Conservation (phyloP, 1,140 invertebrate genomes). For the Conus ventricosus region DNA sequence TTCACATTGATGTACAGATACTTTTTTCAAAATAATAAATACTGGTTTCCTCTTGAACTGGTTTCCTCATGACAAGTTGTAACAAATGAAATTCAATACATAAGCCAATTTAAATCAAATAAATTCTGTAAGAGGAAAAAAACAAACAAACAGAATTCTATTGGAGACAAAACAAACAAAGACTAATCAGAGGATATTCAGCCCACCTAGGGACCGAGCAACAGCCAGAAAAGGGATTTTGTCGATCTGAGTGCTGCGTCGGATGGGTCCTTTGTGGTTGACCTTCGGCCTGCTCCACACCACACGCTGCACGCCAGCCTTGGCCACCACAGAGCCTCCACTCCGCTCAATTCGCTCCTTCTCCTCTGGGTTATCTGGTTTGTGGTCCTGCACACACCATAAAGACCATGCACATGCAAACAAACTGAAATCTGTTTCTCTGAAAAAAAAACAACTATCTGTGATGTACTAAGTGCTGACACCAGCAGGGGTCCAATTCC, state of each 20-base stretch:
- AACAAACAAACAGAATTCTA: too few species aligned
- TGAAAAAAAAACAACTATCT: too few species aligned
- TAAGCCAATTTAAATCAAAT: too few species aligned
- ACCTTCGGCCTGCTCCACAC: slow-evolving; percentile 95
- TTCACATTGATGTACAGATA: too few species aligned
- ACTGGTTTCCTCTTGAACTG: too few species aligned
- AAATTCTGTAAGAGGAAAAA: too few species aligned
- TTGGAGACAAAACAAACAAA: background rate
- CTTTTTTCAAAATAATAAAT: too few species aligned
- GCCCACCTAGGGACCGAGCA: slow-evolving; percentile 88
- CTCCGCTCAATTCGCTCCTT: slow-evolving; percentile 86
- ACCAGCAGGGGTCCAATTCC: too few species aligned
- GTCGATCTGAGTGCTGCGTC: slow-evolving; percentile 81
- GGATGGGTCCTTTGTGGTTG: slow-evolving; percentile 77
- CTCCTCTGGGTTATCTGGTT: slow-evolving; percentile 93
- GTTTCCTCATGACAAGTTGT: too few species aligned
- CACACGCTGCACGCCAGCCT: slow-evolving; percentile 94
- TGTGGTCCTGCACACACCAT: slow-evolving; percentile 83
- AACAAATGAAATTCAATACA: too few species aligned
- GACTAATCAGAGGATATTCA: background rate
- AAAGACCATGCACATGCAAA: background rate
- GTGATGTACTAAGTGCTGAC: too few species aligned
- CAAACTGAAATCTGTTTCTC: too few species aligned
- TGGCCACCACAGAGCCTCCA: slow-evolving; percentile 88
- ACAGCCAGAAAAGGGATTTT: slow-evolving; percentile 98